Evolutionary conservation across 92 coral and sea anemone genomes (phyloP).

Genomic region (Nematostella vectensis): DNA sequence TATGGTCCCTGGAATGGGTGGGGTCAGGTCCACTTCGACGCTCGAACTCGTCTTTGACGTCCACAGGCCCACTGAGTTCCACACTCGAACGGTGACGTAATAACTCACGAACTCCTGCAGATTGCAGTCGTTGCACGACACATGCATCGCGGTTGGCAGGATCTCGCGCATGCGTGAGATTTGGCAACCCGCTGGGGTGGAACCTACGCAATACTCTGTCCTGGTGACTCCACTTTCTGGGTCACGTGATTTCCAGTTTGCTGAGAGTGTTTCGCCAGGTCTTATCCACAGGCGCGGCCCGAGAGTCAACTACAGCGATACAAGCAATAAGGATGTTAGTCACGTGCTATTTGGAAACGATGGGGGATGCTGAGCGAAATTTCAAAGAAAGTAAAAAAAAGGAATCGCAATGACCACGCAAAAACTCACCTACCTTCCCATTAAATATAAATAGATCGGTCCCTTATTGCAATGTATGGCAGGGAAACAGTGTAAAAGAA

Average conservation of each 20-base stretch:
- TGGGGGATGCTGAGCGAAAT: too few relatives aligned
- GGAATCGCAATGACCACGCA: too few relatives aligned
- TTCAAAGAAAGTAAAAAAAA: too few relatives aligned
- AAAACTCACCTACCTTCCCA: too few relatives aligned
- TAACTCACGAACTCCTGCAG: constrained; percentile 49
- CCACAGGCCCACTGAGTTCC: constrained; percentile 74
- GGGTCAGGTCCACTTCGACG: constrained; percentile 59
- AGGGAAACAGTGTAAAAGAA: too few relatives aligned
- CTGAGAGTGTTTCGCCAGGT: constrained; percentile 38
- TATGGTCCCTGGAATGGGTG: constrained; percentile 54
- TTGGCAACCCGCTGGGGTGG: constrained; percentile 66
- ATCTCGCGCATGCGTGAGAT: constrained; percentile 47
- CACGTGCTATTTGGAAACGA: too few relatives aligned
- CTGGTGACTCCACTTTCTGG: constrained; percentile 54
- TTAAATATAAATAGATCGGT: too few relatives aligned
- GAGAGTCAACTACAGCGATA: too few relatives aligned
- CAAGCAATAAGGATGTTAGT: background rate
- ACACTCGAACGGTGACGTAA: constrained; percentile 63
- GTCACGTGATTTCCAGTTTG: constrained; percentile 72
- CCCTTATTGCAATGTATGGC: too few relatives aligned
- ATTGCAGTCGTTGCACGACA: constrained; percentile 62
- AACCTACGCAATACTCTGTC: constrained; percentile 86
- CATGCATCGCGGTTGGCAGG: constrained; percentile 20
- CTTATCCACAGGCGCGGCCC: constrained; percentile 51
- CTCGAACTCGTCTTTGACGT: constrained; percentile 37